These are phyloP conservation scores for Drosophila athabasca DNA, from an alignment of 1,140 invertebrate genomes.

Conservation along the genomic window DNA sequence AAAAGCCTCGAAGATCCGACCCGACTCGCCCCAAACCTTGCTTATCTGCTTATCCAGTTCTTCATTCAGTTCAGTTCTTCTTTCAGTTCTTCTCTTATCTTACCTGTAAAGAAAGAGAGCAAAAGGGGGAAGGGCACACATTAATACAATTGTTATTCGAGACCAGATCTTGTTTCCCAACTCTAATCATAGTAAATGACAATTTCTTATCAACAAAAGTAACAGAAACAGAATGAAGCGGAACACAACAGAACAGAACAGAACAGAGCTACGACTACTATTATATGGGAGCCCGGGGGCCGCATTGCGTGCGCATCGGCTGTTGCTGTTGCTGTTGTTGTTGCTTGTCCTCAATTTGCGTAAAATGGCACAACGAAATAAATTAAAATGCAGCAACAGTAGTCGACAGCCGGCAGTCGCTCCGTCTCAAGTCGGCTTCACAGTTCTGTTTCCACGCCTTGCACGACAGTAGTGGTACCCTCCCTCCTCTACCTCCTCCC, in stretches of 20 bases:
- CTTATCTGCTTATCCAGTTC: too few species aligned
- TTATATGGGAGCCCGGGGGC: constrained; percentile 38
- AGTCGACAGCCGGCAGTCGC: not conserved
- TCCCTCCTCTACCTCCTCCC: not conserved
- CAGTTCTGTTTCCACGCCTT: constrained; percentile 16
- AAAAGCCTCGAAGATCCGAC: too few species aligned
- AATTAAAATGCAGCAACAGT: constrained; percentile 73
- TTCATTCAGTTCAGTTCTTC: too few species aligned
- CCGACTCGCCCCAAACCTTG: too few species aligned
- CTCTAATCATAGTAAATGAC: constrained; percentile 53
- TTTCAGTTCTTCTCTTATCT: not conserved
- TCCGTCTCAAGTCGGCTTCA: constrained; percentile 35
- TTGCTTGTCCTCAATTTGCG: constrained; percentile 73
- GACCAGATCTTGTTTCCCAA: not conserved
- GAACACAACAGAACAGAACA: constrained; percentile 10
- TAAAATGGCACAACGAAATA: constrained; percentile 80
- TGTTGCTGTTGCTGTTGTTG: constrained; percentile 35
- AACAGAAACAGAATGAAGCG: constrained; percentile 7
- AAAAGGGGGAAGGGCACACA: constrained; percentile 1
- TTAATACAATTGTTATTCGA: constrained; percentile 13
- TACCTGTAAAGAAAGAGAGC: constrained; percentile 59
- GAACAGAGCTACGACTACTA: constrained; percentile 10
- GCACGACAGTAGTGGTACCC: too few species aligned
- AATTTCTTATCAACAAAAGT: constrained; percentile 66
- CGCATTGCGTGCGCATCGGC: constrained; percentile 50